Evolutionary conservation across 2,888 invertebrate species (phyloP).

Genomic region (Strigamia transsilvanica): DNA sequence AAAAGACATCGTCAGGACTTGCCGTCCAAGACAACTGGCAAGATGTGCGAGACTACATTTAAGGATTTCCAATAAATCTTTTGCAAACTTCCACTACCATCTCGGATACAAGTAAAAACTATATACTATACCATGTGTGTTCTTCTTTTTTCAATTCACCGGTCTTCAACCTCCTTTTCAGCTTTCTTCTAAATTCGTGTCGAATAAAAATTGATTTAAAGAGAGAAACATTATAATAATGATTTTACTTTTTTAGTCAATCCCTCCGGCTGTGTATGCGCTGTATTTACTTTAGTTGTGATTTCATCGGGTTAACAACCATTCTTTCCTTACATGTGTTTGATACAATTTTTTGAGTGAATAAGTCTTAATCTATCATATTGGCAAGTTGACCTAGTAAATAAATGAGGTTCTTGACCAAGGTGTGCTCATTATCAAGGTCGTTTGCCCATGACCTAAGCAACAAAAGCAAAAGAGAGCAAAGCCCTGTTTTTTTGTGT

Average conservation of each 20-base stretch:
- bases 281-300: background rate
- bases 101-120: background rate
- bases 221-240: background rate
- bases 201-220: background rate
- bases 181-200: background rate
- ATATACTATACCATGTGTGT: background rate
- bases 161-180: background rate
- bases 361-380: background rate
- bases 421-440: background rate
- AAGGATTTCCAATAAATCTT: slow-evolving; percentile 3
- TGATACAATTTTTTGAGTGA: background rate
- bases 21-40: slow-evolving; percentile 93
- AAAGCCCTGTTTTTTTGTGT: background rate
- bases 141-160: background rate
- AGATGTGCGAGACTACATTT: slow-evolving; percentile 64
- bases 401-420: background rate
- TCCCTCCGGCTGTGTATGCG: background rate
- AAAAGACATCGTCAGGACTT: slow-evolving; percentile 90
- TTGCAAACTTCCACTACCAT: background rate
- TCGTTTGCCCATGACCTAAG: background rate
- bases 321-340: background rate
- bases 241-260: background rate
- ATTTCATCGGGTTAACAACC: background rate
- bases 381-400: background rate
- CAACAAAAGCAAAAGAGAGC: background rate